Evolutionary conservation across 2,797 vertebrate species (phyloP).

Genomic region (Salarias fasciatus): DNA sequence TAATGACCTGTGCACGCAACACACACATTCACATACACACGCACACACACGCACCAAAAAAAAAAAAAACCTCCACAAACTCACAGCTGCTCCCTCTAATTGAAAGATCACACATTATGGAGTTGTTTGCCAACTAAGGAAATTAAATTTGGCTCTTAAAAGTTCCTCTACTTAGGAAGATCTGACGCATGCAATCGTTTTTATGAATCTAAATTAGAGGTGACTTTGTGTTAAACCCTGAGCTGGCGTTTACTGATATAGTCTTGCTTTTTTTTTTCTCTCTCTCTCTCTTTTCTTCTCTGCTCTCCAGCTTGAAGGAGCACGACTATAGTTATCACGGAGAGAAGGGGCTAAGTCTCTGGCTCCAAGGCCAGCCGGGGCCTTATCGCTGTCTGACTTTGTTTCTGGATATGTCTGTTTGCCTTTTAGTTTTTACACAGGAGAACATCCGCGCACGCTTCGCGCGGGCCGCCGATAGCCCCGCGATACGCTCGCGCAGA

Average conservation of each 20-base stretch:
- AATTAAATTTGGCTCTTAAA: conserved; percentile 68
- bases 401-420: conserved; percentile 37
- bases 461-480: not conserved
- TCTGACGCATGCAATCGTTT: conserved; percentile 70
- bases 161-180: conserved; percentile 54
- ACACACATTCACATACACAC: not conserved
- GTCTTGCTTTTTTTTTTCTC: conserved; percentile 39
- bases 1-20: conserved; percentile 27
- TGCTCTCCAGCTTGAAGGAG: conserved; percentile 33
- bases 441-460: not conserved
- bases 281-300: not conserved
- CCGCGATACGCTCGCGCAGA: conserved; percentile 15
- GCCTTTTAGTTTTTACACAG: conserved; percentile 13
- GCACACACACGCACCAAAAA: conserved; percentile 7
- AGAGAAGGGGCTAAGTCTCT: conserved; percentile 30
- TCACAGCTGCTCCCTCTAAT: conserved; percentile 54
- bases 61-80: conserved; percentile 27
- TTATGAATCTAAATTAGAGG: conserved; percentile 72
- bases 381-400: conserved; percentile 49
- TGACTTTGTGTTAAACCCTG: conserved; percentile 71
- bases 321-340: conserved; percentile 35
- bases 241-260: conserved; percentile 62
- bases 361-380: conserved; percentile 28
- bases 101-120: conserved; percentile 52
- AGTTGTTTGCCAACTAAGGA: conserved; percentile 65